Conservation (phyloP, 1,140 invertebrate genomes). For the Drosophila varians region DNA sequence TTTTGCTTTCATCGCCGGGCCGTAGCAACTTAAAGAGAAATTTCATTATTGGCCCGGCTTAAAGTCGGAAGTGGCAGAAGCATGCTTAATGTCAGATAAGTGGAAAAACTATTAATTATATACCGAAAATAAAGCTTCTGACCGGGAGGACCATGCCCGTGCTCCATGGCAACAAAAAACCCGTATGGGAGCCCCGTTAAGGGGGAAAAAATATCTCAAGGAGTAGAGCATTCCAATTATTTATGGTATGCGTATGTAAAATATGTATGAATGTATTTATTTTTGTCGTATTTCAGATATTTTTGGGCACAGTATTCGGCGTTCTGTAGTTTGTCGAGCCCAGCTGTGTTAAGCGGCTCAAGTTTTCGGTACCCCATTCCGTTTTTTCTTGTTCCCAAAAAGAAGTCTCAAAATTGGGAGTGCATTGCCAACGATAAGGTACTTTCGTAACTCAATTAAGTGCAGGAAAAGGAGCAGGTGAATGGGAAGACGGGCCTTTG, state of each 20-base stretch:
- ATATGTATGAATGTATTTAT: conserved; percentile 20
- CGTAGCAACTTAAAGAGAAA: conserved; percentile 68
- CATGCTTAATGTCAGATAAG: conserved; percentile 55
- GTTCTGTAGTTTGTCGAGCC: conserved; percentile 2
- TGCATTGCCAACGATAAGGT: conserved; percentile 69
- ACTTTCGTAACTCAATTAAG: conserved; percentile 76
- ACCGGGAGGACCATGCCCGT: conserved; percentile 1
- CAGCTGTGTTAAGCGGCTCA: conserved; percentile 42
- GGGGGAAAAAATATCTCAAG: conserved; percentile 21
- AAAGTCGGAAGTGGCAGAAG: conserved; percentile 28
- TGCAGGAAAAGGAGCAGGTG: conserved; percentile 25
- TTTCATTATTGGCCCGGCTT: conserved; percentile 56
- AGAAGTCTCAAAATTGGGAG: conserved; percentile 27
- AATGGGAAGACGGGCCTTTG: background rate
- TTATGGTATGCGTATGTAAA: conserved; percentile 38
- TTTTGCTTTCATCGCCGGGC: conserved; percentile 67
- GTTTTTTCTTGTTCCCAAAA: conserved; percentile 13
- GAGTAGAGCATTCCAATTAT: conserved; percentile 54
- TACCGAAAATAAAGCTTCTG: conserved; percentile 58
- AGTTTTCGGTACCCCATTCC: conserved; percentile 42
- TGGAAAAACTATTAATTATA: conserved; percentile 76
- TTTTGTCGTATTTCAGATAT: conserved; percentile 29
- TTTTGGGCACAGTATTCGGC: conserved; percentile 16
- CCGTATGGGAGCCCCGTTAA: background rate
- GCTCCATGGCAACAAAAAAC: conserved; percentile 41